Percentiles rank a stretch among this genome's conserved stretches.
These are phyloP conservation scores for Melitaea athalia DNA, from an alignment of 2,888 invertebrate genomes.

Conservation along the genomic window DNA sequence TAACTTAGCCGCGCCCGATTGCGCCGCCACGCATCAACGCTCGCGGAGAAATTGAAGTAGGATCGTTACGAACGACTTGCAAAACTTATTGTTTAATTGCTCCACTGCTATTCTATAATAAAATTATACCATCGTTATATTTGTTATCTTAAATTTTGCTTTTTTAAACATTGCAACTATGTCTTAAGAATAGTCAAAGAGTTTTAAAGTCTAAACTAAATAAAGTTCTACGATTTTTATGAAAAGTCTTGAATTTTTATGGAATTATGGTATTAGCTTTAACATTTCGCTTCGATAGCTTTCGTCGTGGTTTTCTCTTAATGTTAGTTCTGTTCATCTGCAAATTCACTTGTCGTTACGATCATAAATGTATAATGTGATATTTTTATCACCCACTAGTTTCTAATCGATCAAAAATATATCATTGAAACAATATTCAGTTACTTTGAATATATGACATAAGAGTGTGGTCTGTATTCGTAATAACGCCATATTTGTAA, in stretches of 20 bases:
- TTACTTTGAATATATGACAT: slow-evolving; percentile 3
- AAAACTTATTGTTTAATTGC: slow-evolving; percentile 73
- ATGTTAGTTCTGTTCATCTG: background rate
- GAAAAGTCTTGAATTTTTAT: slow-evolving; percentile 58
- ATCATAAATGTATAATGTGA: no score
- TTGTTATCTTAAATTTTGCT: background rate
- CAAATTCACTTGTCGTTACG: background rate
- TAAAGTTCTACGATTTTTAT: background rate
- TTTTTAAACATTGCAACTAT: background rate
- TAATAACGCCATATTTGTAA: slow-evolving; percentile 13
- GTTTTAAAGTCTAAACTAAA: background rate
- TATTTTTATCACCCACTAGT: background rate
- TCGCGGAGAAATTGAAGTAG: slow-evolving; percentile 76
- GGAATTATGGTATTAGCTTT: slow-evolving; percentile 75
- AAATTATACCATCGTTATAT: slow-evolving; percentile 24
- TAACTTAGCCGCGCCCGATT: slow-evolving; percentile 77
- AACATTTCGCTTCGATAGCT: slow-evolving; percentile 62
- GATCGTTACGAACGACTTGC: slow-evolving; percentile 72
- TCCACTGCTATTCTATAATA: slow-evolving; percentile 41
- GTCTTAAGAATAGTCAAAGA: background rate
- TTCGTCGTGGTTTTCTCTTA: slow-evolving; percentile 40
- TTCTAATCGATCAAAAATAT: slow-evolving; percentile 39
- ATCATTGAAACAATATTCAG: background rate
- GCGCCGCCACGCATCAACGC: slow-evolving; percentile 73
- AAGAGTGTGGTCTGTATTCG: background rate